Base-by-base conservation (phyloP, 1,140 invertebrate species). In the Zeugodacus cucurbitae region DNA sequence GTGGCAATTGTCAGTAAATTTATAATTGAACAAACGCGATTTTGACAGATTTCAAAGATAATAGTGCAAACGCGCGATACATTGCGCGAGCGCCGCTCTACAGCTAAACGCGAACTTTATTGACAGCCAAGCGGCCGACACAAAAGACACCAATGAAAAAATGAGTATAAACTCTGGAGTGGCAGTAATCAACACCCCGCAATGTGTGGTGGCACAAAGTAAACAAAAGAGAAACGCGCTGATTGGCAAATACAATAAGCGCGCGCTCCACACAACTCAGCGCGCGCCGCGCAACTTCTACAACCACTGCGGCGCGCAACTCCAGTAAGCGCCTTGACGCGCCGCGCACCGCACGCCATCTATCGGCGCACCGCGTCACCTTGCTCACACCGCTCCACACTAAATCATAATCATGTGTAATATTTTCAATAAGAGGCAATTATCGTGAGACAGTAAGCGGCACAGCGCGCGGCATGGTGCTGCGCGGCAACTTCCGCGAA, bases 11-110 rank as follows among this genome's bases (percentile, higher is more conserved):
- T 88, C 88, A 88, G 88, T 85, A 88, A 78, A 88, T 88, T 88
- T 88, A 88, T 88, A 88, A 88, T 88, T 88, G 88, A 88, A 88
- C 88, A 88, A 88, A 88, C 82, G 88, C 88, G 88, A 88, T 88
- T 88, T 88, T 88, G 88, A 88, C 88, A 88, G 88, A 88, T 88
- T 88, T 88, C 88, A 88, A 88, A 82, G 88, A 88, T 88, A 88
- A 88, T 88, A 88, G 86, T 70, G 88, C 78, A 82, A 86, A 62
- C 41, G 34, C 20, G 74, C 74, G 41, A 44, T 74, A 64, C 87
- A 70, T 10, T 17, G 74, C 41, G 74, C 74, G 14, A 48, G 10
- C 22, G 41, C 17, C n/a, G n/a, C n/a, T n/a, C n/a, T 29, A 26
- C 22, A 37, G 70, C 34, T n/a, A 74, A 74, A 17, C 17, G 26